Base-by-base conservation (phyloP, 1,140 invertebrate genomes). In the Aleiodes sp. region DNA sequence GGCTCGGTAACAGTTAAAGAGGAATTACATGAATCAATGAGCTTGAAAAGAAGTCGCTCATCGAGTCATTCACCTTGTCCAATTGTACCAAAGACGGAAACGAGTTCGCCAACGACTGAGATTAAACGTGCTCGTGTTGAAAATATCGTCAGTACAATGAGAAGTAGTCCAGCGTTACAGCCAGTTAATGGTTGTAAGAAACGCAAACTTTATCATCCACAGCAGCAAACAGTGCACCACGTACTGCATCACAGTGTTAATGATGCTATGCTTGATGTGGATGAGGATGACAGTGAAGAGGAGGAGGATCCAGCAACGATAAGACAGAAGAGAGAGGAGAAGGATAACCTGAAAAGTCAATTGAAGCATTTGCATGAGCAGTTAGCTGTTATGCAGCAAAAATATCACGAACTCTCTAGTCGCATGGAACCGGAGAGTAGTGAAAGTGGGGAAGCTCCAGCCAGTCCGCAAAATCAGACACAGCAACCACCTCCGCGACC, bases 201-300 rank as follows among this genome's bases (percentile, higher is more conserved):
- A 87, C 89, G 97, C 19, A 99, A 98, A 84, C 88, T 98, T n/a
- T 98, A 98, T 81, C 95, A 98, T 76, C 97, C 97, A 0, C 95
- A 97, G 80, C 96, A 98, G 78, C 95, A 97, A 80, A 84, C 82
- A 4, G 82, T 82, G 19, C 84, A 86, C 70, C 84, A 84, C 67
- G 82, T 82, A 33, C 73, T 82, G 41, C 84, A 86, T 16, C 84
- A 84, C 43, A 72, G 72, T 52, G 94, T 96, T 78, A 92, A 85
- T 76, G 90, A 91, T 68, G 89, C 89, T 21, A 91, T 93, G 72
- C 84, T 92, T 19, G 93, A 93, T 78, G 88, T 92, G 75, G 91
- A 92, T 6, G 92, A 93, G 65, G 92, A 91, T 24, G 92, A 91
- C 16, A 91, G 91, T 73, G 93, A 93, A 68, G 92, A 94, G 73